These are phyloP conservation scores for Malurus cyaneus DNA, from an alignment of 2,113 vertebrate species.

Conservation along the genomic window DNA sequence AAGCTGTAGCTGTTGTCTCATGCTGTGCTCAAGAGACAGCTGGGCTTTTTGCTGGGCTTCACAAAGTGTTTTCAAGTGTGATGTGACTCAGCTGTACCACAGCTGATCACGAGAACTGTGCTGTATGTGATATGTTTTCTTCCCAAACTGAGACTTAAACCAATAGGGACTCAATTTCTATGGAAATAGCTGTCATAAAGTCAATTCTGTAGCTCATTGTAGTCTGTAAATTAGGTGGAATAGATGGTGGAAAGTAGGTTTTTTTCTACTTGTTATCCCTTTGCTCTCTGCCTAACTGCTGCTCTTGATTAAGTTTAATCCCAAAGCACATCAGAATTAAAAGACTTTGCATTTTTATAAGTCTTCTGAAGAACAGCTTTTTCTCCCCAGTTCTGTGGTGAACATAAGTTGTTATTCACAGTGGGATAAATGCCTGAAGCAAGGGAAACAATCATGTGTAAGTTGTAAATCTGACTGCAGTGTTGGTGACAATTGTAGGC, in stretches of 20 bases:
- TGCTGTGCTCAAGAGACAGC: neutral
- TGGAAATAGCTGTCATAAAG: slow-evolving; percentile 5
- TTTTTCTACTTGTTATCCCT: neutral
- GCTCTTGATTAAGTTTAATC: slow-evolving; percentile 42
- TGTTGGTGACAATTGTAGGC: neutral
- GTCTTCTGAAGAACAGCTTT: neutral
- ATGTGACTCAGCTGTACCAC: neutral
- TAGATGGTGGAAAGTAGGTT: neutral
- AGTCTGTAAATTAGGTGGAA: slow-evolving; percentile 7
- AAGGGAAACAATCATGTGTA: neutral
- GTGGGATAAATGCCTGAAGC: neutral
- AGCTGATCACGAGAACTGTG: neutral
- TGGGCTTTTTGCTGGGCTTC: neutral
- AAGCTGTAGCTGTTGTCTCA: neutral
- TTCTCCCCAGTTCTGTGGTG: neutral
- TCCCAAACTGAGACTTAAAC: neutral
- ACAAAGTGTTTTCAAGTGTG: neutral
- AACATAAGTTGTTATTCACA: neutral
- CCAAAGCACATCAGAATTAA: slow-evolving; percentile 37
- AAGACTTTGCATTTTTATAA: slow-evolving; percentile 17
- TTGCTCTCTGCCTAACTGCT: slow-evolving; percentile 14
- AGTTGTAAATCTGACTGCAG: neutral
- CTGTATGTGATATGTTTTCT: neutral
- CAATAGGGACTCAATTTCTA: neutral
- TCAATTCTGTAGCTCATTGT: neutral